Percentiles rank a stretch among this genome's conserved stretches.
Conservation (phyloP, 2,113 vertebrate genomes). For the Carassius carassius region DNA sequence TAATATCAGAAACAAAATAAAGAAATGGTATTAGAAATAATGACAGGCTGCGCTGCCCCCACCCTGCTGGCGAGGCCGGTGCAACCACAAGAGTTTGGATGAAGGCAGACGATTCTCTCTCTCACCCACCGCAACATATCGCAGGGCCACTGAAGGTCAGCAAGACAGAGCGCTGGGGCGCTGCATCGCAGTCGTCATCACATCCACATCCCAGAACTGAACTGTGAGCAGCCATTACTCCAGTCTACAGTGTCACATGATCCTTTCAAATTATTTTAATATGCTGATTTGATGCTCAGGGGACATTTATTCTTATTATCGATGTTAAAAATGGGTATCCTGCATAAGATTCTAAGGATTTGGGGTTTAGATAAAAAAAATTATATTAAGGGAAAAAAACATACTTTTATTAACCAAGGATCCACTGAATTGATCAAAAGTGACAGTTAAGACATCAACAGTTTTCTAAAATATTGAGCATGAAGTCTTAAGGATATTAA, state of each 20-base stretch:
- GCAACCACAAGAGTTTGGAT: conserved; percentile 68
- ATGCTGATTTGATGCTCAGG: neutral
- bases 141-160: conserved; percentile 59
- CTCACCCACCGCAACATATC: conserved; percentile 53
- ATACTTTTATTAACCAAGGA: too few relatives aligned
- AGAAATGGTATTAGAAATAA: conserved; percentile 63
- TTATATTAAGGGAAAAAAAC: too few relatives aligned
- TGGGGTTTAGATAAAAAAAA: too few relatives aligned
- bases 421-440: too few relatives aligned
- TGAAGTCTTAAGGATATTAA: too few relatives aligned
- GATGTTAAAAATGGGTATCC: neutral
- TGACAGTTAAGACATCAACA: too few relatives aligned
- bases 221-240: neutral
- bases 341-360: too few relatives aligned
- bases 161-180: conserved; percentile 46
- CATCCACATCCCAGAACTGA: neutral
- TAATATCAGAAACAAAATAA: conserved; percentile 66
- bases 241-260: neutral
- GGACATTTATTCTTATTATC: neutral
- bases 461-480: too few relatives aligned
- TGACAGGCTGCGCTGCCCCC: conserved; percentile 56
- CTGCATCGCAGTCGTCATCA: conserved; percentile 22
- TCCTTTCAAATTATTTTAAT: neutral
- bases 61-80: conserved; percentile 58
- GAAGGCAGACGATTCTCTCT: conserved; percentile 49